phyloP scores from a whole-genome alignment of 2,797 vertebrate genomes.

The Channallabes apus region DNA sequence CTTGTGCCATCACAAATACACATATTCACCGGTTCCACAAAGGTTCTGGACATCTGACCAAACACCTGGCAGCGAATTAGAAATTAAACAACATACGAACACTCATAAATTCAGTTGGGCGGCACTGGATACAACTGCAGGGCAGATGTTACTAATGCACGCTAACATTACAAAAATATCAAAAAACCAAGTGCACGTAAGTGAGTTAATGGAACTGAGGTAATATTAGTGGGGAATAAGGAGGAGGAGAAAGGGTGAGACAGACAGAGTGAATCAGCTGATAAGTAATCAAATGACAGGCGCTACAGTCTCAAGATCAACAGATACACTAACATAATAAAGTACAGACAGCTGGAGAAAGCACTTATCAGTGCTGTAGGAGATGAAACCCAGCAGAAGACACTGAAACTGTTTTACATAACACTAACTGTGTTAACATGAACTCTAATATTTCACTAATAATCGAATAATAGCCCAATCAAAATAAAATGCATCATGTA shows the following conservation, averaged over 20 bases:
- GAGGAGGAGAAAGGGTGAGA: neutral
- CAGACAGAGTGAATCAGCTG: constrained; percentile 1
- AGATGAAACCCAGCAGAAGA: neutral
- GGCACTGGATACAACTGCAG: neutral
- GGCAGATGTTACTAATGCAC: constrained; percentile 26
- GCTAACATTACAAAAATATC: constrained; percentile 66
- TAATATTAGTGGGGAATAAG: neutral
- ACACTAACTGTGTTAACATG: neutral
- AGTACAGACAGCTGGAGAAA: neutral
- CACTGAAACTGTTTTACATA: neutral
- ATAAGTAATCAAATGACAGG: constrained; percentile 1
- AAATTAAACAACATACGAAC: neutral
- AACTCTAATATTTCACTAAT: no score
- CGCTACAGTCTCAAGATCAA: neutral
- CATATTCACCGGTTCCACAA: neutral
- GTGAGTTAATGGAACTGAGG: constrained; percentile 68
- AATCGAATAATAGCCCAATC: no score
- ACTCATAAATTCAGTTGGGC: neutral
- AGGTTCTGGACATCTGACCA: neutral
- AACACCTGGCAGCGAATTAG: neutral
- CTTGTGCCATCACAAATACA: neutral
- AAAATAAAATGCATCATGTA: no score
- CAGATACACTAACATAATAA: neutral
- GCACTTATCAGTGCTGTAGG: neutral
- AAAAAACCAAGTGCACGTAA: constrained; percentile 66